Conservation (phyloP, 2,888 invertebrate genomes). For the Drosophila pseudotalamancana region DNA sequence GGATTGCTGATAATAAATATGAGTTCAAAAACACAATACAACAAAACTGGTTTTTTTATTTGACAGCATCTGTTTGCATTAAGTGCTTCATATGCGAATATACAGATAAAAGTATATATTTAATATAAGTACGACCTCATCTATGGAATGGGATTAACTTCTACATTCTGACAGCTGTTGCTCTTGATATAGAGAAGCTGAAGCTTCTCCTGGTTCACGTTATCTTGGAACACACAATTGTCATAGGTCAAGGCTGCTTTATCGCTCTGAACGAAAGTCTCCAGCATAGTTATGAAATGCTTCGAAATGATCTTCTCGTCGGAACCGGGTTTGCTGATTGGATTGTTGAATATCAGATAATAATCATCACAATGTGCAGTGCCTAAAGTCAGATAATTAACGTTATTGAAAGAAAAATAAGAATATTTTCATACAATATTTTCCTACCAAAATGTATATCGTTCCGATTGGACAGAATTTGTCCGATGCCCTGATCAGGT, state of each 20-base stretch:
- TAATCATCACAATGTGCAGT: slow-evolving; percentile 77
- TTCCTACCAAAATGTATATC: slow-evolving; percentile 85
- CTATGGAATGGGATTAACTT: not conserved
- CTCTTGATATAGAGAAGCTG: slow-evolving; percentile 62
- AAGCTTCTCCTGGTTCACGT: slow-evolving; percentile 44
- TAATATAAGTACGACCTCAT: no score
- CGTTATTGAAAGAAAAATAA: not conserved
- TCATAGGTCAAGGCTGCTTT: slow-evolving; percentile 44
- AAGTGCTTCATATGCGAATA: not conserved
- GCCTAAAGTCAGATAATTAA: slow-evolving; percentile 42
- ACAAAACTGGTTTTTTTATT: not conserved
- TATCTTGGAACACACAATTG: slow-evolving; percentile 59
- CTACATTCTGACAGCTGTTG: slow-evolving; percentile 42
- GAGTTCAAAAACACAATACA: not conserved
- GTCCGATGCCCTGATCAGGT: not conserved
- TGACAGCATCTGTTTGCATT: not conserved
- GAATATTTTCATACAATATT: not conserved
- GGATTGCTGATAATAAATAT: not conserved
- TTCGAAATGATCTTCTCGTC: slow-evolving; percentile 55
- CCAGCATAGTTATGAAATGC: slow-evolving; percentile 71
- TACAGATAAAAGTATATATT: not conserved
- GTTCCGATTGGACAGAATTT: slow-evolving; percentile 82
- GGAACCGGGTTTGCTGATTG: slow-evolving; percentile 2
- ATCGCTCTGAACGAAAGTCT: not conserved
- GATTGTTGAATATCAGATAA: slow-evolving; percentile 61